phyloP scores from a whole-genome alignment of 2,888 invertebrate species.

The Chydorus sphaericus region DNA sequence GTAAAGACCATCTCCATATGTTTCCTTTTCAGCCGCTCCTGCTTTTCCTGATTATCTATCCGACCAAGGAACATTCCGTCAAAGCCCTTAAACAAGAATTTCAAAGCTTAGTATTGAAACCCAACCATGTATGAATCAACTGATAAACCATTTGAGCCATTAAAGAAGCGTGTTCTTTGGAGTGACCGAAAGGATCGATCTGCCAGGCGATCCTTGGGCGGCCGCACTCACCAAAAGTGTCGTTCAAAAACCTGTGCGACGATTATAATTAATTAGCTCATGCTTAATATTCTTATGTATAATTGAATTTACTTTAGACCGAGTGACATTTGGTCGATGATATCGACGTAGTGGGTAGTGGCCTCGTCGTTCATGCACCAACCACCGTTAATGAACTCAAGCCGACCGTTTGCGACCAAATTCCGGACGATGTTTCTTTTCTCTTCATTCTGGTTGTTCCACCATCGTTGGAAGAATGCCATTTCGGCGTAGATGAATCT shows the following conservation, averaged over 20 bases:
- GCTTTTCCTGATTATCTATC: conserved; percentile 31
- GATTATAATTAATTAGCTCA: background rate
- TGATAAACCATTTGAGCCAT: conserved; percentile 29
- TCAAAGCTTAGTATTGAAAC: background rate
- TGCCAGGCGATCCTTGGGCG: conserved; percentile 67
- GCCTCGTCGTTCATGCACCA: conserved; percentile 27
- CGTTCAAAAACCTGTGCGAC: conserved; percentile 38
- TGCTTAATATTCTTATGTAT: background rate
- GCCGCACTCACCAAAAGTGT: conserved; percentile 55
- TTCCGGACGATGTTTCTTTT: conserved; percentile 39
- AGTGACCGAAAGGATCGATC: conserved; percentile 75
- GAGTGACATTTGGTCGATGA: conserved; percentile 25
- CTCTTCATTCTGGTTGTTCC: conserved; percentile 48
- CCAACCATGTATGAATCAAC: background rate
- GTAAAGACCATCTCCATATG: conserved; percentile 31
- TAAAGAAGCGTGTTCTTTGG: conserved; percentile 48
- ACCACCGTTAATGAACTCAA: conserved; percentile 24
- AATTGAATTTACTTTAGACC: conserved; percentile 22
- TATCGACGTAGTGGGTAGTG: conserved; percentile 23
- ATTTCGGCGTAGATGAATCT: conserved; percentile 38
- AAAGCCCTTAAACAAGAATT: conserved; percentile 26
- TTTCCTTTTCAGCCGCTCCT: background rate
- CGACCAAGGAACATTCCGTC: conserved; percentile 34
- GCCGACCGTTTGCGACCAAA: conserved; percentile 41
- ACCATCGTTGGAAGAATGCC: conserved; percentile 45